Evolutionary conservation across 1,140 invertebrate genomes (phyloP).

Genomic region (Trachymyrmex cornetzi): DNA sequence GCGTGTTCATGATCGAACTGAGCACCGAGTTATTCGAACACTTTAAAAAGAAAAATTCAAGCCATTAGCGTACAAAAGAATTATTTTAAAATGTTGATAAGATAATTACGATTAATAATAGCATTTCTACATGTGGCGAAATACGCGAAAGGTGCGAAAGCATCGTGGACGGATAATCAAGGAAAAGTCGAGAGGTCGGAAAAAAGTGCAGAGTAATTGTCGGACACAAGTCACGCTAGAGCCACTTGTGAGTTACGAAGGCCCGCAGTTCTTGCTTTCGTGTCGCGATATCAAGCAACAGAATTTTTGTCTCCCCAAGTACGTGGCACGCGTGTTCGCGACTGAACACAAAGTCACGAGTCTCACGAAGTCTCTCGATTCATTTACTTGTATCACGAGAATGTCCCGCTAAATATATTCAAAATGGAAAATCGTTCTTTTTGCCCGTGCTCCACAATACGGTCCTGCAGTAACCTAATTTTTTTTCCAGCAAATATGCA

Average conservation of each 20-base stretch:
- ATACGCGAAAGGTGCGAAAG: not conserved
- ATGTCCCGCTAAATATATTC: slow-evolving; percentile 20
- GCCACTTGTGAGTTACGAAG: slow-evolving; percentile 25
- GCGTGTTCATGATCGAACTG: not conserved
- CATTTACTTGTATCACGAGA: slow-evolving; percentile 67
- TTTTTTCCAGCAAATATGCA: slow-evolving; percentile 22
- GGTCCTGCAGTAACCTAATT: slow-evolving; percentile 21
- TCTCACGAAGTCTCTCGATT: slow-evolving; percentile 64
- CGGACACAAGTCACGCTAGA: slow-evolving; percentile 60
- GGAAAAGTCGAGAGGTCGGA: not conserved
- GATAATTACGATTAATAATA: not conserved
- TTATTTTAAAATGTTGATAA: slow-evolving; percentile 4
- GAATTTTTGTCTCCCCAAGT: slow-evolving; percentile 26
- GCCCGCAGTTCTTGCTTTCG: slow-evolving; percentile 30
- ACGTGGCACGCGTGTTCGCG: slow-evolving; percentile 62
- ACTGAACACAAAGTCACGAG: not conserved
- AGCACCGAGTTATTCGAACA: not conserved
- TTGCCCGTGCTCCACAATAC: not conserved
- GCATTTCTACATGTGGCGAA: not conserved
- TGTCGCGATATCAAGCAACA: slow-evolving; percentile 61
- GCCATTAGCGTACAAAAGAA: not conserved
- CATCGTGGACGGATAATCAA: not conserved
- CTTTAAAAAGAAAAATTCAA: not conserved
- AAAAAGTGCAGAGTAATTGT: slow-evolving; percentile 24
- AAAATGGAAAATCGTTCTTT: slow-evolving; percentile 15